Conservation (phyloP, 2,797 vertebrate genomes). For the Epinephelus malabaricus region DNA sequence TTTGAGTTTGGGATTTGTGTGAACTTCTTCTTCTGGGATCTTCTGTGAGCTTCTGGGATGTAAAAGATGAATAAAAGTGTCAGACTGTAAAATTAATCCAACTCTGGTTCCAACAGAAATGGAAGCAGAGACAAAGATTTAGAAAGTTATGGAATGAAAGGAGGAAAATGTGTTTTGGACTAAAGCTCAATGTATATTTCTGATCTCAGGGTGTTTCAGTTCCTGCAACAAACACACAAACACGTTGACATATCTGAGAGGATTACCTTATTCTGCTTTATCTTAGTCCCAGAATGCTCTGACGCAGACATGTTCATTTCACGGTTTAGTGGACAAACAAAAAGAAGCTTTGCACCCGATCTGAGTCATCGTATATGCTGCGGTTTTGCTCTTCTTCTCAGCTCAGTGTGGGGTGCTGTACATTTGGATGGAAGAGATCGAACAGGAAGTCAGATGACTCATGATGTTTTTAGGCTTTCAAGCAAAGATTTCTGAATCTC, state of each 20-base stretch:
- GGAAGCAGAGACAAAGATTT: not conserved
- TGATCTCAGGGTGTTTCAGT: conserved; percentile 10
- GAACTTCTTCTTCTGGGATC: not conserved
- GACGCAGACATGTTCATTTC: conserved; percentile 13
- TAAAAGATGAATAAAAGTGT: not conserved
- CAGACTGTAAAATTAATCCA: not conserved
- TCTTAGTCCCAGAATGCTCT: conserved; percentile 4
- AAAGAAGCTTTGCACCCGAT: conserved; percentile 28
- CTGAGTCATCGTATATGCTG: not conserved
- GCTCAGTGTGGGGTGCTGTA: not conserved
- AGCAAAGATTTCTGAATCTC: not conserved
- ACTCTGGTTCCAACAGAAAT: conserved; percentile 11
- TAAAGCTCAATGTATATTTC: conserved; percentile 22
- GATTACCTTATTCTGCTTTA: conserved; percentile 17
- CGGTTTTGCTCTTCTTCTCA: not conserved
- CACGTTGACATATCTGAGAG: not conserved
- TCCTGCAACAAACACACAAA: not conserved
- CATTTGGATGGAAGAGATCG: conserved; percentile 3
- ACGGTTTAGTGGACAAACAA: conserved; percentile 24
- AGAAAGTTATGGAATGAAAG: not conserved
- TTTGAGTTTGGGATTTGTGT: conserved; percentile 14
- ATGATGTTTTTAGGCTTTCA: not conserved
- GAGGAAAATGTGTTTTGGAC: conserved; percentile 19
- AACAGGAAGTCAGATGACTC: conserved; percentile 10
- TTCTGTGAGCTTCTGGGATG: not conserved